Percentiles rank a stretch among this genome's conserved stretches.
These are phyloP conservation scores for Heliconius hortense DNA, from an alignment of 2,888 invertebrate species.

Conservation along the genomic window DNA sequence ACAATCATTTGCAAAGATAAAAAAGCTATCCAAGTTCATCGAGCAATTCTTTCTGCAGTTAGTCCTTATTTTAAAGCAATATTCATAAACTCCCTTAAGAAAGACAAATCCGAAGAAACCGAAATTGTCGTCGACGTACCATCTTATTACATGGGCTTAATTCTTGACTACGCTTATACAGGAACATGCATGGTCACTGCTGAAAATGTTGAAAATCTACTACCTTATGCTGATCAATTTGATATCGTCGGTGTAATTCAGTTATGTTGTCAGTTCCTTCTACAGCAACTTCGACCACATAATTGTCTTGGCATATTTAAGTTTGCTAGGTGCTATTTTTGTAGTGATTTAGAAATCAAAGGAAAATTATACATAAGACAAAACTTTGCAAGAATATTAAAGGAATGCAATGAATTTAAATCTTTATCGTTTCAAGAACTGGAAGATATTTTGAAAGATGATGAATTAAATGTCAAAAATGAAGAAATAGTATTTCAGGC, in stretches of 20 bases:
- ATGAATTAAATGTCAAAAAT: slow-evolving; percentile 86
- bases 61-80: slow-evolving; percentile 89
- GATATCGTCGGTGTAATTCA: slow-evolving; percentile 88
- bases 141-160: slow-evolving; percentile 82
- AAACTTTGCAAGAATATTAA: slow-evolving; percentile 83
- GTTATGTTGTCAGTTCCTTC: slow-evolving; percentile 85
- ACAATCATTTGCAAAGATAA: slow-evolving; percentile 84
- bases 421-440: slow-evolving; percentile 83
- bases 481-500: slow-evolving; percentile 90
- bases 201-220: slow-evolving; percentile 86
- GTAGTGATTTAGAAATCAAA: slow-evolving; percentile 84
- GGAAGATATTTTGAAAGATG: slow-evolving; percentile 84
- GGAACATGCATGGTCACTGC: slow-evolving; percentile 84
- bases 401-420: slow-evolving; percentile 84
- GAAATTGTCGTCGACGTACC: slow-evolving; percentile 84
- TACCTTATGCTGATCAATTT: slow-evolving; percentile 87
- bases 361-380: slow-evolving; percentile 82
- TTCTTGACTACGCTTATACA: slow-evolving; percentile 89
- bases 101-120: slow-evolving; percentile 82
- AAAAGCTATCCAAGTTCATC: slow-evolving; percentile 84
- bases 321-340: slow-evolving; percentile 87
- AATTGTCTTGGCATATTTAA: slow-evolving; percentile 88
- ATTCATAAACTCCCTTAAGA: slow-evolving; percentile 85
- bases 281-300: slow-evolving; percentile 83
- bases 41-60: slow-evolving; percentile 86